These are phyloP conservation scores for Aphelenchoides besseyi DNA, from an alignment of 1,140 invertebrate genomes.

Conservation along the genomic window DNA sequence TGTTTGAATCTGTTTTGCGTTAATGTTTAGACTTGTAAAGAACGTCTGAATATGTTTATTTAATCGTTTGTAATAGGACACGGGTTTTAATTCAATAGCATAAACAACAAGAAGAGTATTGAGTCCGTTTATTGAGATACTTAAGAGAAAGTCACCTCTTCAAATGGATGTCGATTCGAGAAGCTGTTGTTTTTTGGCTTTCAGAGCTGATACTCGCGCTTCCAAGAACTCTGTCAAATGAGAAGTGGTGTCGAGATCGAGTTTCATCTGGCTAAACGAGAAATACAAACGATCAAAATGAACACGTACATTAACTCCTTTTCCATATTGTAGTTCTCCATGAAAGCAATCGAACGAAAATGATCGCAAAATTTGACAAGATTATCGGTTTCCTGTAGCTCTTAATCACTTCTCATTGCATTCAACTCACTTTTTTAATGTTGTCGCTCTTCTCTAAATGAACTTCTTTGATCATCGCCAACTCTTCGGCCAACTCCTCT, in stretches of 20 bases:
- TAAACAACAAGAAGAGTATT: no score
- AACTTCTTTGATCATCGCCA: not conserved
- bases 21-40: no score
- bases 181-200: not conserved
- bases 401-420: not conserved
- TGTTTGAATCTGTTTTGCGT: no score
- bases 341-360: not conserved
- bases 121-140: no score
- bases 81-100: no score
- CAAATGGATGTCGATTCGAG: no score
- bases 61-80: no score
- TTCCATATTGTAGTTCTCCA: not conserved
- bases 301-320: not conserved
- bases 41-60: no score
- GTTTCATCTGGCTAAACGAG: not conserved
- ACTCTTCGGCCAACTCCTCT: not conserved
- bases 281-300: not conserved
- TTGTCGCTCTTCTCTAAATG: constrained; percentile 5
- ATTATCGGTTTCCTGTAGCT: not conserved
- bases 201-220: not conserved
- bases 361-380: constrained; percentile 15
- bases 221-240: not conserved
- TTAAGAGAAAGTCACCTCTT: no score
- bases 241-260: not conserved
- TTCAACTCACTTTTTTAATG: not conserved